Base-by-base conservation (phyloP, 1,140 invertebrate species). In the Cotesia glomerata region DNA sequence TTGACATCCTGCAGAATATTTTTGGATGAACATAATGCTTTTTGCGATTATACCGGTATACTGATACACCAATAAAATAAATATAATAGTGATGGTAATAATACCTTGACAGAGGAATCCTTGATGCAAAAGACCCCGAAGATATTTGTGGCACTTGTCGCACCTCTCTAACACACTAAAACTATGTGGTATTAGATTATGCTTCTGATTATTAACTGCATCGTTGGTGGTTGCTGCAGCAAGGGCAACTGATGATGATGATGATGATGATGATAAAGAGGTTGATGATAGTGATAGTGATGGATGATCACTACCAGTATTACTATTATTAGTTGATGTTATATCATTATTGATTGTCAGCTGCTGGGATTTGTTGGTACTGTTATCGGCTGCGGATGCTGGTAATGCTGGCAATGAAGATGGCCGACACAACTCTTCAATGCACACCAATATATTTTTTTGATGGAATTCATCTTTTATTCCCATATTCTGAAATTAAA, bases 391-490 rank as follows among this genome's bases (percentile, higher is more conserved):
- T 45, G 11, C 7, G 39, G 39, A 45, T 45, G 7, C 80, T 45
- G 75, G 75, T 66, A 76, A 84, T 71, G 77, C 70, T 63, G 78
- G 76, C 32, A 78, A 74, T 35, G 78, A 71, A 66, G 82, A 74
- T n/a, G 80, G 72, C 76, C 88, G 87, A 82, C 89, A 89, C 11
- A 94, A 84, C 83, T 94, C 92, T 82, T 92, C 91, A 70, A 94
- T 90, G 81, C 91, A 92, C 26, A 90, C 88, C 71, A 94, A 83
- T 75, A 94, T 91, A 56, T 91, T 89, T 79, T 90, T 91, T 79
- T 93, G 91, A 84, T 94, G 92, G 80, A 93, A 93, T 71, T 93
- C 92, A 87, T 94, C 93, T 81, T 91, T 91, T 79, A 94, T 92
- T 63, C 93, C 93, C 90, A 94, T 92, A 79, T 90, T 91, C 93